These are phyloP conservation scores for Spheniscus humboldti DNA, from an alignment of 2,797 vertebrate genomes.

Conservation along the genomic window DNA sequence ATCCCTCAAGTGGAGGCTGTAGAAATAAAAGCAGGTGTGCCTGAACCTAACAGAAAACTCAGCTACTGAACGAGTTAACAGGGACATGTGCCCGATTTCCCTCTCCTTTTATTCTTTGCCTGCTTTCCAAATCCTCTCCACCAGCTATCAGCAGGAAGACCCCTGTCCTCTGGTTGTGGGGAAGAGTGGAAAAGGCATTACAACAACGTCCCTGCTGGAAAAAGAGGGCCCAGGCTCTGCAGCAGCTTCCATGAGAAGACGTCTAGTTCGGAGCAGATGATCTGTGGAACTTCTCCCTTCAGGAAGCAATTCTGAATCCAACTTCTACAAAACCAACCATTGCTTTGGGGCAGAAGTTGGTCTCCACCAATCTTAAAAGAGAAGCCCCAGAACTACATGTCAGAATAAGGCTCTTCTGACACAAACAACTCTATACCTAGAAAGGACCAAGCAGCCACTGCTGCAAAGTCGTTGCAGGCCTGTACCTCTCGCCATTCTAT, in stretches of 20 bases:
- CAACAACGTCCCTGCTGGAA: background rate
- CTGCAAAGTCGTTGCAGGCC: background rate
- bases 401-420: background rate
- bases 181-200: background rate
- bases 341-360: background rate
- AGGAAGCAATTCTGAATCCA: background rate
- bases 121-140: background rate
- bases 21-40: background rate
- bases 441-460: background rate
- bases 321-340: background rate
- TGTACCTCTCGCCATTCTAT: background rate
- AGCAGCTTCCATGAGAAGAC: background rate
- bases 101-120: background rate
- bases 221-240: background rate
- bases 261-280: background rate
- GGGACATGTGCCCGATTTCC: rapidly evolving
- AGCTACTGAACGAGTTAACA: background rate
- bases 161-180: background rate
- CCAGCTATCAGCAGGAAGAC: background rate
- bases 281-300: background rate
- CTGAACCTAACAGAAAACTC: background rate
- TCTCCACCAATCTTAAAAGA: background rate
- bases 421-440: background rate
- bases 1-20: background rate
- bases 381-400: background rate